phyloP scores from a whole-genome alignment of 2,888 invertebrate species.

The Ochropleura leucogaster region DNA sequence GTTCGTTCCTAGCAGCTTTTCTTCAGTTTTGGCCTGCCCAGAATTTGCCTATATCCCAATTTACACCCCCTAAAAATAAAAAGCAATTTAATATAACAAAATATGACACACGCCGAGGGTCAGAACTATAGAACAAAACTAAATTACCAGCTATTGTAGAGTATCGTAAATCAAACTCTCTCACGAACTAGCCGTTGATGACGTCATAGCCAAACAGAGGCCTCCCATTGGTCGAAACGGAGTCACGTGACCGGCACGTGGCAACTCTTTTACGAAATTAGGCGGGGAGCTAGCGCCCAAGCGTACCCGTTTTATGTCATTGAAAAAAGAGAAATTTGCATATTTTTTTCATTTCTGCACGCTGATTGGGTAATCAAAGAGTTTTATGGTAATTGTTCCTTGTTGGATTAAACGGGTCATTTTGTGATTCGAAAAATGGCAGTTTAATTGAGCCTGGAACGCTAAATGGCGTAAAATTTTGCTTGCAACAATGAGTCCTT shows the following conservation, averaged over 20 bases:
- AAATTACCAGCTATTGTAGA: conserved; percentile 64
- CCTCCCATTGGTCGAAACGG: conserved; percentile 62
- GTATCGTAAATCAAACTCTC: conserved; percentile 66
- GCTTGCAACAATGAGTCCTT: conserved; percentile 26
- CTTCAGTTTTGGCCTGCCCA: background rate
- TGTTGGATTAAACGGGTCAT: conserved; percentile 55
- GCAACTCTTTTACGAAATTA: conserved; percentile 65
- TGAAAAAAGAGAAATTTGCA: conserved; percentile 63
- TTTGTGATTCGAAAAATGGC: conserved; percentile 56
- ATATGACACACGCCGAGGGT: conserved; percentile 52
- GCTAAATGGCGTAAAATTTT: conserved; percentile 46
- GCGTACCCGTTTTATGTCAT: conserved; percentile 50
- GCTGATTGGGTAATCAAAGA: conserved; percentile 62
- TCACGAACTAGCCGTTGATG: conserved; percentile 63
- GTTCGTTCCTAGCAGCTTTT: background rate
- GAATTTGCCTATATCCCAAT: background rate
- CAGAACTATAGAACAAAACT: conserved; percentile 54
- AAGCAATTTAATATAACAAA: conserved; percentile 53
- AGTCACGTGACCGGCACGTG: conserved; percentile 65
- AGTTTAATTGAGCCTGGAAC: conserved; percentile 52
- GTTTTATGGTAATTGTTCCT: conserved; percentile 60
- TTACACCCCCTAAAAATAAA: conserved; percentile 43
- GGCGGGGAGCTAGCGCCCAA: conserved; percentile 52
- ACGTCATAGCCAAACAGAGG: conserved; percentile 62
- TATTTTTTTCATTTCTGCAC: conserved; percentile 60